These are phyloP conservation scores for Desoria tigrina DNA, from an alignment of 2,888 invertebrate species.

Conservation along the genomic window DNA sequence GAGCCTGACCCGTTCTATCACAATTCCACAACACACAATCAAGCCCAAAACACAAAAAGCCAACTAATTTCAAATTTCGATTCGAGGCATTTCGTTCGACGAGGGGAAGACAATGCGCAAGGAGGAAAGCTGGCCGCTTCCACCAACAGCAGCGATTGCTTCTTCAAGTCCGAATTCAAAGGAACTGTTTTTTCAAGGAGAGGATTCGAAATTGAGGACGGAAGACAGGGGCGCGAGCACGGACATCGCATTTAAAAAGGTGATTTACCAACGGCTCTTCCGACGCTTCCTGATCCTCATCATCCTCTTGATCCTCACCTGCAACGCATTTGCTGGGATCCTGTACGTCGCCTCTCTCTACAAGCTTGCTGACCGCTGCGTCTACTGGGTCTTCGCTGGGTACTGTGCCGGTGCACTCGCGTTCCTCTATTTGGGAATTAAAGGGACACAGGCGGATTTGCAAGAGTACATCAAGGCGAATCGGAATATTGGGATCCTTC, in stretches of 20 bases:
- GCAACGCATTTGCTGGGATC: not conserved
- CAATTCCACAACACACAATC: no score
- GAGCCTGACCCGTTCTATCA: no score
- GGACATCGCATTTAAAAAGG: not conserved
- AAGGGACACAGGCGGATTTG: conserved; percentile 11
- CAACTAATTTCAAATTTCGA: no score
- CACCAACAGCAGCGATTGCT: no score
- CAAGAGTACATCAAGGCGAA: not conserved
- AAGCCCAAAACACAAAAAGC: no score
- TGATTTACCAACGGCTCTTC: not conserved
- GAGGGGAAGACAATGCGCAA: no score
- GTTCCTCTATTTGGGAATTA: conserved; percentile 1
- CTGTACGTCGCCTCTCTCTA: not conserved
- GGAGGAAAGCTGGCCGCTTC: no score
- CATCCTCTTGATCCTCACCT: not conserved
- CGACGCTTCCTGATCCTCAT: not conserved
- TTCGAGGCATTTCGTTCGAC: no score
- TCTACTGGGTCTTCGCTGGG: not conserved
- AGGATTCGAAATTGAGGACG: no score
- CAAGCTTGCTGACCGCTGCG: not conserved
- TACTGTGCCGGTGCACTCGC: conserved; percentile 10
- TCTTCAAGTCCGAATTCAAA: no score
- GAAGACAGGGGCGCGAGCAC: no score
- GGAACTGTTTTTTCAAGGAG: no score
- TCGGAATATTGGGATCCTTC: conserved; percentile 20